Percentiles rank a stretch among this genome's conserved stretches.
phyloP scores from a whole-genome alignment of 2,888 invertebrate species.

The Spicauda simplicius region DNA sequence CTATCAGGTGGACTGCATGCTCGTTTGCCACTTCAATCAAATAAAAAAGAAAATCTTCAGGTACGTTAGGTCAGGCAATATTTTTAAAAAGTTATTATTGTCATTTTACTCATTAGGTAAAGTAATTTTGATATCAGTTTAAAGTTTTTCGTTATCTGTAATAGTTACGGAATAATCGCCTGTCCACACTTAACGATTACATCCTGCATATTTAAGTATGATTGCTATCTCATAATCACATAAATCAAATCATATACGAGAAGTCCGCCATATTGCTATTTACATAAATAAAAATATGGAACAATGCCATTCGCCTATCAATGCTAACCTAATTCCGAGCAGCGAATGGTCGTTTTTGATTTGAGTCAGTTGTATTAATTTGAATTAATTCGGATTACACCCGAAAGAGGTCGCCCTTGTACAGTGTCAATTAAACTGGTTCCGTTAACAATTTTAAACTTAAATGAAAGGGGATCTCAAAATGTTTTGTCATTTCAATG shows the following conservation, averaged over 20 bases:
- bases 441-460: slow-evolving; percentile 76
- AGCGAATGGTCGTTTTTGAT: slow-evolving; percentile 48
- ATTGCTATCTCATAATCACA: no score
- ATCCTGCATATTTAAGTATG: no score
- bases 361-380: slow-evolving; percentile 59
- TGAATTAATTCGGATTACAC: slow-evolving; percentile 69
- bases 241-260: neutral
- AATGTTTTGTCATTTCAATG: slow-evolving; percentile 45
- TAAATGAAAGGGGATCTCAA: slow-evolving; percentile 74
- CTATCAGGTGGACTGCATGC: no score
- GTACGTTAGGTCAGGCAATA: no score
- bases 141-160: no score
- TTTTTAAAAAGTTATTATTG: no score
- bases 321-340: slow-evolving; percentile 36
- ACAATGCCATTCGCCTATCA: slow-evolving; percentile 6
- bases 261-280: slow-evolving; percentile 13
- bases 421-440: slow-evolving; percentile 71
- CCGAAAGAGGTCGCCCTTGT: slow-evolving; percentile 46
- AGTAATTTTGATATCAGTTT: no score
- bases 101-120: no score
- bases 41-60: no score
- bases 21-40: no score
- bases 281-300: slow-evolving; percentile 21
- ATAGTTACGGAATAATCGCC: no score
- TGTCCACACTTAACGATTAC: no score